A percentile compares a stretch with the other conserved stretches of the same genome.
These are phyloP conservation scores for Drosophila ustulata DNA, from an alignment of 2,888 invertebrate species.

Conservation along the genomic window DNA sequence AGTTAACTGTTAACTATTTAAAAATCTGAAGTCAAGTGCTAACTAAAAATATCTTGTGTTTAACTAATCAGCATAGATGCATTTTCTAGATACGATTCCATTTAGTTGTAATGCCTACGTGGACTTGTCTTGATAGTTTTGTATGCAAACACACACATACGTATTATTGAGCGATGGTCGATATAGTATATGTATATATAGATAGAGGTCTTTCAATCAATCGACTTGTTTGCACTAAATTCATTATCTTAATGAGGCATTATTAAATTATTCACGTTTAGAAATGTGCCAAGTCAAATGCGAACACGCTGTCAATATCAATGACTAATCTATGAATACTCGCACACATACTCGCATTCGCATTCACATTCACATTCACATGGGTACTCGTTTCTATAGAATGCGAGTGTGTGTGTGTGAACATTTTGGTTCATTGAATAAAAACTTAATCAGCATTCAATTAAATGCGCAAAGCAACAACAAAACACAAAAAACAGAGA, in stretches of 20 bases:
- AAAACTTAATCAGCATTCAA: constrained; percentile 79
- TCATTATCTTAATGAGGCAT: constrained; percentile 78
- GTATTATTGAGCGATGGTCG: no score
- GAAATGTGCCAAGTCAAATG: constrained; percentile 64
- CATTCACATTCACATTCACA: constrained; percentile 3
- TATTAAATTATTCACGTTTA: constrained; percentile 80
- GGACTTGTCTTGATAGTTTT: no score
- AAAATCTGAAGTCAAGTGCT: no score
- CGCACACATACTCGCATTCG: constrained; percentile 2
- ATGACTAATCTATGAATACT: constrained; percentile 68
- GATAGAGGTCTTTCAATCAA: constrained; percentile 39
- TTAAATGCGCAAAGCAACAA: constrained; percentile 64
- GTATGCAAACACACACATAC: no score
- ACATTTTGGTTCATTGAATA: constrained; percentile 73
- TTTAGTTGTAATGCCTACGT: no score
- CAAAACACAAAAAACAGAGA: background rate
- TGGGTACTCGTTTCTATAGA: constrained; percentile 5
- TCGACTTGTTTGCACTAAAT: constrained; percentile 68
- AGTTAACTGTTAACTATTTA: no score
- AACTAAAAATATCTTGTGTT: no score
- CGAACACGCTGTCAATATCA: constrained; percentile 61
- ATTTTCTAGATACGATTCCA: no score
- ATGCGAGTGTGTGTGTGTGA: constrained; percentile 20
- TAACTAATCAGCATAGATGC: no score
- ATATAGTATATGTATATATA: background rate